These are phyloP conservation scores for Anguilla pacifica DNA, from an alignment of 2,797 vertebrate species.

Conservation along the genomic window DNA sequence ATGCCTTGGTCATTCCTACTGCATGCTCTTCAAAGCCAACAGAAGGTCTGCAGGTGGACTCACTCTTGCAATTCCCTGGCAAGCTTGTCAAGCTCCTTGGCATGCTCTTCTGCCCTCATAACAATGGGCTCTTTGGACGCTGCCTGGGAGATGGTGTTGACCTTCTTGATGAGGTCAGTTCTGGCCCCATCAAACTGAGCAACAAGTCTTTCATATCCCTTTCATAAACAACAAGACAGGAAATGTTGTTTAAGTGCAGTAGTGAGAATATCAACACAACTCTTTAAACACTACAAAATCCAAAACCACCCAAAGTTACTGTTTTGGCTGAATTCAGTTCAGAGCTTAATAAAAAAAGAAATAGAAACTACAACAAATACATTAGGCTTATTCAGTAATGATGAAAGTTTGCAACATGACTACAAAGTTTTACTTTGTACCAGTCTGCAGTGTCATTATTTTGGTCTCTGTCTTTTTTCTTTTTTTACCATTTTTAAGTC, in stretches of 20 bases:
- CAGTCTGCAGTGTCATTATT: background rate
- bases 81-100: slow-evolving; percentile 67
- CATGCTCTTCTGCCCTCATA: slow-evolving; percentile 74
- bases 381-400: background rate
- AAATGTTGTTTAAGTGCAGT: background rate
- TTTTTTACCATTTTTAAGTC: slow-evolving; percentile 70
- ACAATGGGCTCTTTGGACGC: slow-evolving; percentile 65
- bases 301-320: too few relatives aligned
- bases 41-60: slow-evolving; percentile 43
- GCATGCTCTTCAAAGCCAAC: background rate
- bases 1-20: background rate
- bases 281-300: background rate
- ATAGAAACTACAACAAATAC: background rate
- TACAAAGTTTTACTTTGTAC: background rate
- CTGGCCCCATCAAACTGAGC: slow-evolving; percentile 76
- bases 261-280: background rate
- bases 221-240: background rate
- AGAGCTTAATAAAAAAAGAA: background rate
- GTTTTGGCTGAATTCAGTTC: too few relatives aligned
- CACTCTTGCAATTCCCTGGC: slow-evolving; percentile 78
- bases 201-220: slow-evolving; percentile 76
- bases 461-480: background rate
- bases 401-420: background rate
- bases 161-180: slow-evolving; percentile 66
- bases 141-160: slow-evolving; percentile 61